phyloP scores from a whole-genome alignment of 2,888 invertebrate genomes.

The Rugalucina vietnamica region DNA sequence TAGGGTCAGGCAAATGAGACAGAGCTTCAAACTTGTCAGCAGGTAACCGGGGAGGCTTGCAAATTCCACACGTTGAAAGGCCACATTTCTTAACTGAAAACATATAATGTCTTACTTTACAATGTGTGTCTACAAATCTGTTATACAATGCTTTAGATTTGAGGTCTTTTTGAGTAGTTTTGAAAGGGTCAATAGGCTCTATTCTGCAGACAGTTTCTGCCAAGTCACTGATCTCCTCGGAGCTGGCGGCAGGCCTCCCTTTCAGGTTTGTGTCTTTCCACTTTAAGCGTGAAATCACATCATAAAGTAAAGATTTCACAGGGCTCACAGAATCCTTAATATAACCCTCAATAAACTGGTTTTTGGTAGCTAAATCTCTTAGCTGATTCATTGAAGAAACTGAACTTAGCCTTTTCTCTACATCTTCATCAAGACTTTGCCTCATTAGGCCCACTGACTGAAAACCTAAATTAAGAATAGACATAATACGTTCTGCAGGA shows the following conservation, averaged over 20 bases:
- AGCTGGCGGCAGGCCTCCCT: background rate
- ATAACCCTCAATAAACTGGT: background rate
- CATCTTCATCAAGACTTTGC: background rate
- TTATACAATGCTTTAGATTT: background rate
- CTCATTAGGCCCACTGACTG: slow-evolving; percentile 22
- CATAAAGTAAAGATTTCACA: background rate
- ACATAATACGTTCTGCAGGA: slow-evolving; percentile 23
- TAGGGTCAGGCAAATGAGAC: slow-evolving; percentile 4
- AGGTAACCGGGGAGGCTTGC: slow-evolving; percentile 1
- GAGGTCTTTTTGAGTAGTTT: background rate
- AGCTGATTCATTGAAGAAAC: slow-evolving; percentile 1
- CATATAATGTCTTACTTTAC: slow-evolving; percentile 5
- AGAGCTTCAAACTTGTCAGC: background rate
- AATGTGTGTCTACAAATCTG: slow-evolving; percentile 1
- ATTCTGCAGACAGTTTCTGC: background rate
- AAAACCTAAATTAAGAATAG: slow-evolving; percentile 9
- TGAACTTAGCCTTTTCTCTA: background rate
- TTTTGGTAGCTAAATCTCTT: background rate
- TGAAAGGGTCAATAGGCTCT: background rate
- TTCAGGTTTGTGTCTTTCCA: slow-evolving; percentile 13
- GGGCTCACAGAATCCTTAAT: slow-evolving; percentile 16
- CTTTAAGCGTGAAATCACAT: slow-evolving; percentile 14
- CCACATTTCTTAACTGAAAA: slow-evolving; percentile 16
- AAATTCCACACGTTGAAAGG: background rate
- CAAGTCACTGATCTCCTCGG: background rate